phyloP scores from a whole-genome alignment of 2,797 vertebrate genomes.

The Rhadinocentrus ornatus region DNA sequence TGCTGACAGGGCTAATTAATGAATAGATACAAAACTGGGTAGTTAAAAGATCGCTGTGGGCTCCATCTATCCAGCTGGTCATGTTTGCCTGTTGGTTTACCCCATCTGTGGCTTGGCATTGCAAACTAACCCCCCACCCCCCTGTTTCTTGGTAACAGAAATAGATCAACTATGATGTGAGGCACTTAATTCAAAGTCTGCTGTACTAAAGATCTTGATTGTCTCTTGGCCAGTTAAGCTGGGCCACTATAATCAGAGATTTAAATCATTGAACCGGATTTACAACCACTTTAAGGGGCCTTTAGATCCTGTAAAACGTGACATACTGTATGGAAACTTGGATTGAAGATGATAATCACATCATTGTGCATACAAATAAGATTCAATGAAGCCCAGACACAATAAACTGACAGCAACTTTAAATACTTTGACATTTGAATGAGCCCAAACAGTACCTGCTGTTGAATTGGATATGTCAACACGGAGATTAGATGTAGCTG shows the following conservation, averaged over 20 bases:
- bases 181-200: constrained; percentile 26
- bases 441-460: constrained; percentile 47
- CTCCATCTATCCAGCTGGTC: constrained; percentile 69
- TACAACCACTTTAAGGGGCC: constrained; percentile 12
- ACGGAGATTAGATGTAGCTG: constrained; percentile 61
- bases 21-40: constrained; percentile 56
- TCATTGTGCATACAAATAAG: constrained; percentile 20
- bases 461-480: constrained; percentile 49
- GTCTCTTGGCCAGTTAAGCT: constrained; percentile 32
- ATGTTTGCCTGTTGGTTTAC: constrained; percentile 59
- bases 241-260: not conserved
- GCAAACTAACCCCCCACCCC: constrained; percentile 17
- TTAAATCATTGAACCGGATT: constrained; percentile 19
- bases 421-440: constrained; percentile 50
- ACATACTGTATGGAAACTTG: constrained; percentile 12
- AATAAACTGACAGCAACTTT: constrained; percentile 33
- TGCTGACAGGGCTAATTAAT: constrained; percentile 68
- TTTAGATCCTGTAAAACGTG: constrained; percentile 26
- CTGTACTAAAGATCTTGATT: constrained; percentile 10
- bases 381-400: constrained; percentile 19
- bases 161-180: constrained; percentile 7
- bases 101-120: constrained; percentile 46
- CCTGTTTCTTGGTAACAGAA: constrained; percentile 8
- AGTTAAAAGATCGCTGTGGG: constrained; percentile 57
- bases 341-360: constrained; percentile 32